Percentiles rank a stretch among this genome's conserved stretches.
Conservation (phyloP, 1,140 invertebrate species). For the Trachymyrmex septentrionalis region DNA sequence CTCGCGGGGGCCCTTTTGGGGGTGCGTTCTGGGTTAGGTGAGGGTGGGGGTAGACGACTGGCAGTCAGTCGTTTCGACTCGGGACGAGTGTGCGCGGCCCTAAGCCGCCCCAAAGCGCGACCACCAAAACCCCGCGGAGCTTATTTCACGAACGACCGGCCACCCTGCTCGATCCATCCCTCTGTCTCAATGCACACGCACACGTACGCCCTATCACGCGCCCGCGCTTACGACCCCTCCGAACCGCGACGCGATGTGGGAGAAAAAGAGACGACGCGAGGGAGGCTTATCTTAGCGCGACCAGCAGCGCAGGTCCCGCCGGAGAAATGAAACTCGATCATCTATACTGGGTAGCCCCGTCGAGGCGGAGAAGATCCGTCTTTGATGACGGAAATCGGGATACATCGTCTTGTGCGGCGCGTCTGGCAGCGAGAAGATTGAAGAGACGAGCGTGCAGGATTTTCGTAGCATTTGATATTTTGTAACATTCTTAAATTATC, state of each 20-base stretch:
- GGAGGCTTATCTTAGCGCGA: conserved; percentile 82
- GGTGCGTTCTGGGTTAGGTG: conserved; percentile 69
- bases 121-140: conserved; percentile 85
- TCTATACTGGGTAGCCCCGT: conserved; percentile 70
- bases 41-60: conserved; percentile 65
- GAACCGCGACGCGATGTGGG: conserved; percentile 51
- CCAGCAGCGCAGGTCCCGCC: conserved; percentile 72
- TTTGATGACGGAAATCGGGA: conserved; percentile 52
- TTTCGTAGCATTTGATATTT: neutral
- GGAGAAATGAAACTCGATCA: conserved; percentile 75
- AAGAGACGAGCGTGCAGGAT: conserved; percentile 74
- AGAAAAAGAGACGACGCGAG: conserved; percentile 73
- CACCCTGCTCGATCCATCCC: conserved; percentile 78
- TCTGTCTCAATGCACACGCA: conserved; percentile 70
- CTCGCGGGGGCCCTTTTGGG: conserved; percentile 76
- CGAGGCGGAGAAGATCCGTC: conserved; percentile 27
- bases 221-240: conserved; percentile 21
- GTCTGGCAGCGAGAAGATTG: conserved; percentile 14
- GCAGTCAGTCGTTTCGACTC: conserved; percentile 78
- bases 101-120: conserved; percentile 84
- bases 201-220: conserved; percentile 3
- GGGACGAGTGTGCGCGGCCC: conserved; percentile 72
- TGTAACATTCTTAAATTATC: neutral
- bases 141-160: conserved; percentile 86
- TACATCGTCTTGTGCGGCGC: neutral